These are phyloP conservation scores for Amphibalanus amphitrite DNA, from an alignment of 1,140 invertebrate species.

Conservation along the genomic window DNA sequence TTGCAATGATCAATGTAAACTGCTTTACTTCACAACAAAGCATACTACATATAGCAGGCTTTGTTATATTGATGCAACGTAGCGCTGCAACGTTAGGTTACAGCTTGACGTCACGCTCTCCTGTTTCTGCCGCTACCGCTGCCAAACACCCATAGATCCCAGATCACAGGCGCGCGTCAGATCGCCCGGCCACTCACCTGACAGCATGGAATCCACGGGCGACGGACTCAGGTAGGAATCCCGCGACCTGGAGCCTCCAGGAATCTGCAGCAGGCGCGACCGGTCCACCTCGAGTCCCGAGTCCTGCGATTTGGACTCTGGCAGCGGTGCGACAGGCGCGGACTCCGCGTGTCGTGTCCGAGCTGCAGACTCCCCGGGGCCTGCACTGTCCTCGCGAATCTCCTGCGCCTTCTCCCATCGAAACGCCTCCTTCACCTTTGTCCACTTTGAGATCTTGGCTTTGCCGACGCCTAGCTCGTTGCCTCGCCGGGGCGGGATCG, in stretches of 20 bases:
- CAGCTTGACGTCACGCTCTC: too few relatives aligned
- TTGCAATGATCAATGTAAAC: too few relatives aligned
- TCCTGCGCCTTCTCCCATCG: conserved; percentile 37
- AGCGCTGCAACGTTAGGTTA: too few relatives aligned
- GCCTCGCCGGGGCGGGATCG: background rate
- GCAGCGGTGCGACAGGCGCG: background rate
- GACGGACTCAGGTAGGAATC: background rate
- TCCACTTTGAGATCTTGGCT: conserved; percentile 57
- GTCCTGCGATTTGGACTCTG: conserved; percentile 27
- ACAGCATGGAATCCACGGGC: background rate
- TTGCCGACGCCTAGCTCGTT: conserved; percentile 11
- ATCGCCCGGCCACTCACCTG: background rate
- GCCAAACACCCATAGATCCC: too few relatives aligned
- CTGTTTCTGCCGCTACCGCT: too few relatives aligned
- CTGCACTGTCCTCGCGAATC: conserved; percentile 4
- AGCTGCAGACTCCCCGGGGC: too few relatives aligned
- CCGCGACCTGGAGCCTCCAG: conserved; percentile 8
- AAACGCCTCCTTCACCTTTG: conserved; percentile 60
- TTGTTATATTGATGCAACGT: too few relatives aligned
- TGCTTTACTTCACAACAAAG: too few relatives aligned
- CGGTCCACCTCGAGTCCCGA: conserved; percentile 22
- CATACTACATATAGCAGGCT: too few relatives aligned
- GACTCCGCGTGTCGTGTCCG: too few relatives aligned
- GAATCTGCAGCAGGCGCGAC: conserved; percentile 13
- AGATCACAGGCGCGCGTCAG: too few relatives aligned